Conservation (phyloP, 2,888 invertebrate species). For the Lymantria monacha region DNA sequence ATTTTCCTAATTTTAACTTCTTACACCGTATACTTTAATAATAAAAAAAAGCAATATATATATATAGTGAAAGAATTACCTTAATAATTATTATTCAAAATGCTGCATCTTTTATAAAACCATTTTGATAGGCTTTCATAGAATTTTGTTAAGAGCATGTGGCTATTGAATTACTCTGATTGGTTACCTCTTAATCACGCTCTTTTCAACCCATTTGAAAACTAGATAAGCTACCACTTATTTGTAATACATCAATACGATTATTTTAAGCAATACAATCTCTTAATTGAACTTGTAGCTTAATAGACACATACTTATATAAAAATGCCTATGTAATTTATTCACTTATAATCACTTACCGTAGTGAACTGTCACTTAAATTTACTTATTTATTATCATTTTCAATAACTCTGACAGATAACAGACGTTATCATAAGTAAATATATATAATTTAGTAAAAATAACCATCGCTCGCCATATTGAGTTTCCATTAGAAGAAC, state of each 20-base stretch:
- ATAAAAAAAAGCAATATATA: no score
- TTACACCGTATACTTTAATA: no score
- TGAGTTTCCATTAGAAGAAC: constrained; percentile 23
- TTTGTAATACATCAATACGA: background rate
- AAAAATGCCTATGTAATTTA: background rate
- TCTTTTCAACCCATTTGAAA: background rate
- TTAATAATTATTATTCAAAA: no score
- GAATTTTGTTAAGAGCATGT: no score
- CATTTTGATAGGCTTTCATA: no score
- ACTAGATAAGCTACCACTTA: background rate
- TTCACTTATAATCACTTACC: constrained; percentile 3
- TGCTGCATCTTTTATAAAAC: no score
- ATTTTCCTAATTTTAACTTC: no score
- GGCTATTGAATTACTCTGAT: no score
- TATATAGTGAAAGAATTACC: no score
- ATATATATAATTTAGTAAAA: constrained; percentile 7
- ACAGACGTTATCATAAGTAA: constrained; percentile 16
- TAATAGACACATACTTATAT: background rate
- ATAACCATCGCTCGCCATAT: constrained; percentile 12
- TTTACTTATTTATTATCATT: constrained; percentile 14
- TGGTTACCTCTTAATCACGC: no score
- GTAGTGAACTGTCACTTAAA: constrained; percentile 5
- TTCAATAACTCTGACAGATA: constrained; percentile 14
- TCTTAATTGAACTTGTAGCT: background rate
- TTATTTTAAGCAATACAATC: background rate